Conservation (phyloP, 1,140 invertebrate species). For the Papilio polytes region DNA sequence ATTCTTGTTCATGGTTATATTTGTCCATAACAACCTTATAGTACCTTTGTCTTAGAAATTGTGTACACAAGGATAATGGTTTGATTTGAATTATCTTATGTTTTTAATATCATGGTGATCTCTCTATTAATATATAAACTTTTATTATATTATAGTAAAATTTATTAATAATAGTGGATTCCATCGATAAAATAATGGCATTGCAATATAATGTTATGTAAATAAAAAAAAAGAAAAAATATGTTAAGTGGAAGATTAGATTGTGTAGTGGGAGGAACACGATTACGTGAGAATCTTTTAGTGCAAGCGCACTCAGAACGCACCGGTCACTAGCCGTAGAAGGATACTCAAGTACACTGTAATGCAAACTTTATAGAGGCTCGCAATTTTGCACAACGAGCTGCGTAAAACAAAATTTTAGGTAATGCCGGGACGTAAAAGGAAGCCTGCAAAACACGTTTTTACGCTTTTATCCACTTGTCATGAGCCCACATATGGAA, state of each 20-base stretch:
- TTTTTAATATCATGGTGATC: constrained; percentile 1
- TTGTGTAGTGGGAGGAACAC: constrained; percentile 13
- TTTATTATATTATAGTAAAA: neutral
- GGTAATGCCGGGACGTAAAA: neutral
- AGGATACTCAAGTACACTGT: constrained; percentile 16
- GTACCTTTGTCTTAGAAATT: neutral
- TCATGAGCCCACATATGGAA: no score
- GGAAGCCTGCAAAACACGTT: no score
- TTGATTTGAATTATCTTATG: constrained; percentile 3
- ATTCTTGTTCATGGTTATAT: no score
- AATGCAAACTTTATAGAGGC: neutral
- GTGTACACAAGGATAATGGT: neutral
- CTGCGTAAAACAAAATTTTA: neutral
- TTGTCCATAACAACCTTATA: no score
- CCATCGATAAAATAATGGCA: constrained; percentile 10
- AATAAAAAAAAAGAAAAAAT: constrained; percentile 10
- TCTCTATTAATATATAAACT: neutral
- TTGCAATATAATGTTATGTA: neutral
- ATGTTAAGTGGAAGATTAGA: constrained; percentile 28
- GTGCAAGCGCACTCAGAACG: constrained; percentile 10
- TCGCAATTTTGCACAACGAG: neutral
- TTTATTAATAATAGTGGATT: constrained; percentile 5
- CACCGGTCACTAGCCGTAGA: neutral
- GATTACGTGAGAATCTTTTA: constrained; percentile 22
- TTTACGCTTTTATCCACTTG: neutral